Conservation (phyloP, 1,140 invertebrate species). For the Heliconius eleuchia region DNA sequence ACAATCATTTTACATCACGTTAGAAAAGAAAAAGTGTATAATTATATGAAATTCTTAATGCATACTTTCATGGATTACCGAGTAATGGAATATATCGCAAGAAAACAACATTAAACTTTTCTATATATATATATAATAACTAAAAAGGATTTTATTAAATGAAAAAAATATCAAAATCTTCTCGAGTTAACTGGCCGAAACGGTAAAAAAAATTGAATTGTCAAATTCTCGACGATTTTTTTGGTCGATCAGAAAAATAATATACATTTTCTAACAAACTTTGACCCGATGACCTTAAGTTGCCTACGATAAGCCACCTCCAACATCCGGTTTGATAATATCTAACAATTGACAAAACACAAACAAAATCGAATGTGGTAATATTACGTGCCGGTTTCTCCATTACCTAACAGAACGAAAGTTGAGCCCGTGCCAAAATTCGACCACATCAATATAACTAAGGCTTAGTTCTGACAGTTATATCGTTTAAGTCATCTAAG, state of each 20-base stretch:
- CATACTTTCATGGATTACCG: neutral
- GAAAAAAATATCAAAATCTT: too few relatives aligned
- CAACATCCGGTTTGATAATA: conserved; percentile 2
- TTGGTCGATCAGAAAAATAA: too few relatives aligned
- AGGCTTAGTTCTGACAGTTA: neutral
- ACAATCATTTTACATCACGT: neutral
- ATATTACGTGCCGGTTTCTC: conserved; percentile 54
- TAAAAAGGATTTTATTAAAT: too few relatives aligned
- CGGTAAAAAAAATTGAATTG: too few relatives aligned
- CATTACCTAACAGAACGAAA: conserved; percentile 62
- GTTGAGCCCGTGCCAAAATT: conserved; percentile 46
- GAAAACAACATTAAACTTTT: too few relatives aligned
- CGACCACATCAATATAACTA: too few relatives aligned
- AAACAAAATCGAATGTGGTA: conserved; percentile 49
- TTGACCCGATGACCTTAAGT: neutral
- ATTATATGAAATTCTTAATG: neutral
- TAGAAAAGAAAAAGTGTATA: neutral
- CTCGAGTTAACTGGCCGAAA: too few relatives aligned
- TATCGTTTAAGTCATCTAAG: neutral
- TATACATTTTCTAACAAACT: too few relatives aligned
- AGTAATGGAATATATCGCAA: neutral
- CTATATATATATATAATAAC: too few relatives aligned
- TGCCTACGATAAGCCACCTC: neutral
- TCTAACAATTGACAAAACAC: conserved; percentile 13
- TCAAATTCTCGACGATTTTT: too few relatives aligned